Conservation (phyloP, 2,888 invertebrate genomes). For the Aromia moschata region DNA sequence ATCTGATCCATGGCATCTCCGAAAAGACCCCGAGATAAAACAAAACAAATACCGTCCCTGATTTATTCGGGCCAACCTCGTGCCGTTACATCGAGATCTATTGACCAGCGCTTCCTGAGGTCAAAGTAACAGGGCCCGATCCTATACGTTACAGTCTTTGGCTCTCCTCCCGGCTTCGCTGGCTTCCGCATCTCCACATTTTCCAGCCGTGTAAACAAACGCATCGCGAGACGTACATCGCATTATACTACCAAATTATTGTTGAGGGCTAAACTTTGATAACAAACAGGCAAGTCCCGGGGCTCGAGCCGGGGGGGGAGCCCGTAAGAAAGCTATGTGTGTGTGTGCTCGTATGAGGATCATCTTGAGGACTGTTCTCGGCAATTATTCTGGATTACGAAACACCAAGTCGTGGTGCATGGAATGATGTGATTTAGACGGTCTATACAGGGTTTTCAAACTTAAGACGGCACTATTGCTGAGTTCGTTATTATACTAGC, state of each 20-base stretch:
- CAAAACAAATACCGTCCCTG: conserved; percentile 2
- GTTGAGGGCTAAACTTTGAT: conserved; percentile 40
- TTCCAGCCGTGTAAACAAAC: conserved; percentile 47
- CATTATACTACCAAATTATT: conserved; percentile 53
- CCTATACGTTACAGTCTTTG: conserved; percentile 36
- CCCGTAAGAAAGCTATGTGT: conserved; percentile 5
- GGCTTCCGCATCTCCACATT: conserved; percentile 27
- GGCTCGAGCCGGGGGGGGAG: conserved; percentile 1
- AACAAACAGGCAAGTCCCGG: conserved; percentile 25
- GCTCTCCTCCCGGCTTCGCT: conserved; percentile 26
- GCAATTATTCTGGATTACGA: no score
- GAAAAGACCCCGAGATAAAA: neutral
- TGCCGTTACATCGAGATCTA: conserved; percentile 2
- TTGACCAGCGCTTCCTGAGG: conserved; percentile 17
- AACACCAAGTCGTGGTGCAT: no score
- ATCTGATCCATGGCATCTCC: neutral
- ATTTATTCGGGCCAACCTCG: conserved; percentile 9
- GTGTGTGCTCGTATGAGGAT: no score
- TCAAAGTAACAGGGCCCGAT: conserved; percentile 3
- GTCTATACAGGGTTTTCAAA: no score
- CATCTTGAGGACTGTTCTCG: no score
- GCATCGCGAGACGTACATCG: conserved; percentile 42
- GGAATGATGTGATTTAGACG: no score
- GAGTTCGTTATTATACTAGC: no score
- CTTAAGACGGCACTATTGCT: no score